Conservation (phyloP, 2,113 vertebrate species). For the Clinocottus analis region DNA sequence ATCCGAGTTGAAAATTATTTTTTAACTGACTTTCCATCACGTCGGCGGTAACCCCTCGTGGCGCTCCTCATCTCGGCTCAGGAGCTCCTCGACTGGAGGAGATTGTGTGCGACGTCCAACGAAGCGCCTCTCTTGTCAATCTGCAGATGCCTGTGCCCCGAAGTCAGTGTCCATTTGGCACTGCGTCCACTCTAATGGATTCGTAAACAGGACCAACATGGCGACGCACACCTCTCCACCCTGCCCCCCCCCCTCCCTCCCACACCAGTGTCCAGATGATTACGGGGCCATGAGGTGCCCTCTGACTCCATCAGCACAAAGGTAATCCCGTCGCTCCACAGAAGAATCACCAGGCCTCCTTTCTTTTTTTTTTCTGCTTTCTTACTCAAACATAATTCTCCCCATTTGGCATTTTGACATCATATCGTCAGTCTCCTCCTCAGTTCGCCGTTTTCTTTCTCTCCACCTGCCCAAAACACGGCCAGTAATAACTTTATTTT, state of each 20-base stretch:
- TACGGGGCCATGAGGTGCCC: constrained; percentile 70
- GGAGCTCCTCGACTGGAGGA: constrained; percentile 26
- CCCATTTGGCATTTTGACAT: constrained; percentile 78
- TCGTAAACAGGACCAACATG: constrained; percentile 81
- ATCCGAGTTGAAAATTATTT: constrained; percentile 38
- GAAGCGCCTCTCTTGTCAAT: constrained; percentile 63
- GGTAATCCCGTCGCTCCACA: constrained; percentile 76
- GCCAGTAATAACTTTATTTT: constrained; percentile 78
- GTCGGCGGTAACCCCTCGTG: constrained; percentile 35
- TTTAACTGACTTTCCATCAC: constrained; percentile 49
- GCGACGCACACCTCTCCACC: constrained; percentile 41
- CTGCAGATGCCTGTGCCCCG: constrained; percentile 66
- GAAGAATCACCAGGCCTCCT: constrained; percentile 65
- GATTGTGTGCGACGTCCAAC: constrained; percentile 47
- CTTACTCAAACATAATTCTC: constrained; percentile 80
- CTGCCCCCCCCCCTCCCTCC: constrained; percentile 43
- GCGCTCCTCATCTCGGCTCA: constrained; percentile 33
- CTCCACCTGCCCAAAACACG: constrained; percentile 56
- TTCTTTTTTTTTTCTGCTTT: constrained; percentile 81
- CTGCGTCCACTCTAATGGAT: constrained; percentile 75
- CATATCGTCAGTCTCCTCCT: constrained; percentile 64
- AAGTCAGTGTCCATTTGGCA: constrained; percentile 82
- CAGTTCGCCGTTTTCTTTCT: constrained; percentile 52
- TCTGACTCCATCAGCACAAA: constrained; percentile 84
- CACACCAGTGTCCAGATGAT: constrained; percentile 67